Percentiles rank a stretch among this genome's conserved stretches.
Conservation (phyloP, 2,113 vertebrate species). For the Acanthisitta chloris region DNA sequence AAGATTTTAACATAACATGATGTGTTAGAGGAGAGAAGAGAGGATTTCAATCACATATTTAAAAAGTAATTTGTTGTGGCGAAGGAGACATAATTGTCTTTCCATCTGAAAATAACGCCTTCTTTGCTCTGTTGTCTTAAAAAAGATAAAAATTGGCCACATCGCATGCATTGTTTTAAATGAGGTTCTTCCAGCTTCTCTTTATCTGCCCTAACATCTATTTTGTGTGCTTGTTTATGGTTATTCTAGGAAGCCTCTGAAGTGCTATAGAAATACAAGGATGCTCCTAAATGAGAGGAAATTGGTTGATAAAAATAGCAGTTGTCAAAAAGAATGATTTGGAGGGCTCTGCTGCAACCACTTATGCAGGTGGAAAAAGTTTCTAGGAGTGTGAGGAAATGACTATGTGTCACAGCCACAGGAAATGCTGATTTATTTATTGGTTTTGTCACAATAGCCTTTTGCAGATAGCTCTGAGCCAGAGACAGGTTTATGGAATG, state of each 20-base stretch:
- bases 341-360: neutral
- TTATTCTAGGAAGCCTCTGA: neutral
- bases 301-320: neutral
- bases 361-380: constrained; percentile 4
- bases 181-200: neutral
- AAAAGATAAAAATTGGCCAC: neutral
- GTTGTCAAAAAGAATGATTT: neutral
- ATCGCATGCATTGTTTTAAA: neutral
- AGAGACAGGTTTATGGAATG: neutral
- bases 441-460: neutral
- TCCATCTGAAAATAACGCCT: neutral
- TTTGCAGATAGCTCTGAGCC: neutral
- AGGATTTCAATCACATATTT: neutral
- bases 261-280: constrained; percentile 29
- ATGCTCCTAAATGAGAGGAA: constrained; percentile 26
- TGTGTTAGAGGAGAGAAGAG: neutral
- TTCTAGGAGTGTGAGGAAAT: constrained; percentile 39
- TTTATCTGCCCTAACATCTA: neutral
- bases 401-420: neutral
- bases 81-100: neutral
- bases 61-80: neutral
- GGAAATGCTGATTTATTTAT: constrained; percentile 54
- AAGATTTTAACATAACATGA: neutral
- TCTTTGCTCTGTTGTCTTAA: neutral
- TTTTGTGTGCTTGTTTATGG: constrained; percentile 23